These are phyloP conservation scores for Leptonema lineaticorne DNA, from an alignment of 1,140 invertebrate species.

Conservation along the genomic window DNA sequence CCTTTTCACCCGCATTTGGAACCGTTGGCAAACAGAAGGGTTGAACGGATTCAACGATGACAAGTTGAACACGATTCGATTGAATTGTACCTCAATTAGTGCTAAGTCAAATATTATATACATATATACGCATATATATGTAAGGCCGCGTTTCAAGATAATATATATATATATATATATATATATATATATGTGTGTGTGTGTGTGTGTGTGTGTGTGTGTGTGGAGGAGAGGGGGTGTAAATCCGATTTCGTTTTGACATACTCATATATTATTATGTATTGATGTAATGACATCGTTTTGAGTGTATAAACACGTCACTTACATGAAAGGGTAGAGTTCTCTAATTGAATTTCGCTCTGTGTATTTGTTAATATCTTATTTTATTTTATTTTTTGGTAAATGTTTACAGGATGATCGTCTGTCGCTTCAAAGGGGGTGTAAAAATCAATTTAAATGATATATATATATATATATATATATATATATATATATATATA, in stretches of 20 bases:
- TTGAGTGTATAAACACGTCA: background rate
- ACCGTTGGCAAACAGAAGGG: conserved; percentile 24
- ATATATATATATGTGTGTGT: background rate
- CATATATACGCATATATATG: conserved; percentile 22
- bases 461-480: background rate
- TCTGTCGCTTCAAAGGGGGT: too few relatives aligned
- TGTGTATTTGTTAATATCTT: too few relatives aligned
- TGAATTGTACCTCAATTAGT: conserved; percentile 40
- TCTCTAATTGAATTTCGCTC: background rate
- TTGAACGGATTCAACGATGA: conserved; percentile 28
- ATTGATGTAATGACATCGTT: background rate
- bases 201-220: background rate
- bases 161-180: background rate
- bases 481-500: background rate
- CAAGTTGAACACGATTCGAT: conserved; percentile 38
- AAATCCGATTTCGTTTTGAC: conserved; percentile 14
- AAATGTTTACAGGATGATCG: too few relatives aligned
- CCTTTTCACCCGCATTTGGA: conserved; percentile 20
- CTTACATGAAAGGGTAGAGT: background rate
- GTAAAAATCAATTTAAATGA: background rate
- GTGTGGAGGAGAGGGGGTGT: background rate
- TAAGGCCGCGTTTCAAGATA: background rate
- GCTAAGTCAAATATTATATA: conserved; percentile 34
- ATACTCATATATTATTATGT: background rate
- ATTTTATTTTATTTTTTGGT: too few relatives aligned